A percentile compares a stretch with the other conserved stretches of the same genome.
phyloP scores from a whole-genome alignment of 1,140 invertebrate species.

The Vollenhovia emeryi region DNA sequence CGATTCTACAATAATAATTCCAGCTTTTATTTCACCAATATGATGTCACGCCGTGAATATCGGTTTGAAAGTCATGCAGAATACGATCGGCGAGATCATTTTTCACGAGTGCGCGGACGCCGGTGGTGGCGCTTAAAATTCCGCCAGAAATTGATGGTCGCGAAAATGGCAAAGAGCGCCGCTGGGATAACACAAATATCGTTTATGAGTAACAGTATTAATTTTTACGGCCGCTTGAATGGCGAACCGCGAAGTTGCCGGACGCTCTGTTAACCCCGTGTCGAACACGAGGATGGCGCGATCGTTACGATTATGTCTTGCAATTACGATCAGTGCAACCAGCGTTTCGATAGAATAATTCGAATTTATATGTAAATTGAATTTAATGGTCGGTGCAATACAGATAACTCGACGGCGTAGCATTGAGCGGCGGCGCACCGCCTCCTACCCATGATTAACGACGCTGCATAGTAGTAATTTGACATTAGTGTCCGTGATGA shows the following conservation, averaged over 20 bases:
- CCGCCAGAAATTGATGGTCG: constrained; percentile 41
- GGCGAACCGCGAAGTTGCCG: constrained; percentile 28
- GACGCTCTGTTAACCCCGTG: constrained; percentile 4
- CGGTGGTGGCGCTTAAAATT: constrained; percentile 40
- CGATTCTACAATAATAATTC: neutral
- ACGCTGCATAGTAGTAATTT: constrained; percentile 74
- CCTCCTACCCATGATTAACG: constrained; percentile 74
- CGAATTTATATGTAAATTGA: constrained; percentile 82
- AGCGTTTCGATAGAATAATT: constrained; percentile 79
- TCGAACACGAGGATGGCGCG: constrained; percentile 42
- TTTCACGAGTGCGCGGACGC: constrained; percentile 17
- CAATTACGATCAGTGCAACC: constrained; percentile 75
- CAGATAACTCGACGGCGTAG: constrained; percentile 72
- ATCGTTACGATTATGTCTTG: constrained; percentile 74
- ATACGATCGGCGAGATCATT: constrained; percentile 28
- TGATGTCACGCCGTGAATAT: neutral
- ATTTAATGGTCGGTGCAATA: constrained; percentile 77
- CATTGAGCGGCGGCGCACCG: constrained; percentile 52
- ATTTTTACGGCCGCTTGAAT: constrained; percentile 47
- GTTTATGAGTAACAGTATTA: constrained; percentile 58
- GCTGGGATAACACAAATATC: constrained; percentile 49
- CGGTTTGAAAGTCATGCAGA: constrained; percentile 1
- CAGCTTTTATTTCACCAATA: constrained; percentile 11
- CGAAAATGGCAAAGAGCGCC: constrained; percentile 39
- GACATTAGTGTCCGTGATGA: constrained; percentile 73